Conservation (phyloP, 2,888 invertebrate species). For the Periphyllus acericola region DNA sequence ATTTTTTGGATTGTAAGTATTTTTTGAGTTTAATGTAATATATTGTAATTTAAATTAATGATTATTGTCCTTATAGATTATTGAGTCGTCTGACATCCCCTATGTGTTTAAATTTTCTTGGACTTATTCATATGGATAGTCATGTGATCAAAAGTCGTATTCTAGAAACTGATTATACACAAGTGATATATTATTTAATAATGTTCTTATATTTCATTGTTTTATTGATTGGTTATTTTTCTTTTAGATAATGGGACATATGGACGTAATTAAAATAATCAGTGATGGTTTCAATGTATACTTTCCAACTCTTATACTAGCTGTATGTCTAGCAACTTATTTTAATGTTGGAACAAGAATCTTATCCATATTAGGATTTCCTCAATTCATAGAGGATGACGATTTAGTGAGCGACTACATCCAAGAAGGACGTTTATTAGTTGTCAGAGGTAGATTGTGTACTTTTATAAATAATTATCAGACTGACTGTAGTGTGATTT, state of each 20-base stretch:
- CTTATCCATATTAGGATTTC: conserved; percentile 91
- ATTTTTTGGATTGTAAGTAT: conserved; percentile 89
- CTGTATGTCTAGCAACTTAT: conserved; percentile 92
- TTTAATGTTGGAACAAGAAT: conserved; percentile 91
- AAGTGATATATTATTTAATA: conserved; percentile 71
- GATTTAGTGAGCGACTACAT: conserved; percentile 92
- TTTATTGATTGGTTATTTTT: conserved; percentile 50
- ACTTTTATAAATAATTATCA: not conserved
- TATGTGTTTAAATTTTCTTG: conserved; percentile 97
- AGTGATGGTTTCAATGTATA: conserved; percentile 99
- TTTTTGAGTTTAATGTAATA: not conserved
- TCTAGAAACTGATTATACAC: conserved; percentile 93
- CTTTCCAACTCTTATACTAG: conserved; percentile 96
- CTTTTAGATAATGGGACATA: conserved; percentile 93
- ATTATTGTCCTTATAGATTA: conserved; percentile 85
- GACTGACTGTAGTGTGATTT: not conserved
- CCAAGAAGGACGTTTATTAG: conserved; percentile 91
- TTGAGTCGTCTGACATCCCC: conserved; percentile 96
- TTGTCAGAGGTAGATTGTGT: conserved; percentile 78
- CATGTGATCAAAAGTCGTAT: conserved; percentile 84
- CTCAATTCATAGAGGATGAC: conserved; percentile 96
- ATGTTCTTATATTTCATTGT: conserved; percentile 10
- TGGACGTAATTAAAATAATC: conserved; percentile 97
- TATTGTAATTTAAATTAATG: not conserved
- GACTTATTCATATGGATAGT: conserved; percentile 97